Percentiles rank a stretch among this genome's conserved stretches.
Evolutionary conservation across 1,140 invertebrate genomes (phyloP).

Genomic region (Drosophila funebris): DNA sequence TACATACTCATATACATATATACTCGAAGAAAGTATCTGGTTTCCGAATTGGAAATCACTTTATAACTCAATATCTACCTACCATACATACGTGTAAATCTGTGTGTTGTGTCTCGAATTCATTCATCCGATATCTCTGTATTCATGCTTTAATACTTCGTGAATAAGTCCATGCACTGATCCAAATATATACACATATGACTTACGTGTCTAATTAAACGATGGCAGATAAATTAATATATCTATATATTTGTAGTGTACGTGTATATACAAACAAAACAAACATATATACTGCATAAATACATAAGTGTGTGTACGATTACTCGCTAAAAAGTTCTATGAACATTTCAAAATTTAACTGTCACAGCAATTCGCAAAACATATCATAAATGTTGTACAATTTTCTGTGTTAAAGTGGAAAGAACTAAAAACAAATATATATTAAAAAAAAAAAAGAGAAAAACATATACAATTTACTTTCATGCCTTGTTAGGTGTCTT

Average conservation of each 20-base stretch:
- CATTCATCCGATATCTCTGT: constrained; percentile 19
- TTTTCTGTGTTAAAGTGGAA: constrained; percentile 65
- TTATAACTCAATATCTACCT: constrained; percentile 2
- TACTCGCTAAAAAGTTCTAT: constrained; percentile 9
- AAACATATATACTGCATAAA: not conserved
- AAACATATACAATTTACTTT: constrained; percentile 11
- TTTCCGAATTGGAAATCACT: not conserved
- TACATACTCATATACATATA: constrained; percentile 4
- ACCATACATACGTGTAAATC: constrained; percentile 15
- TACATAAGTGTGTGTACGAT: constrained; percentile 45
- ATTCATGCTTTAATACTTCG: constrained; percentile 26
- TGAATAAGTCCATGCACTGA: constrained; percentile 34
- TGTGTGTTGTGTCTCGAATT: constrained; percentile 38
- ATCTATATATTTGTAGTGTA: constrained; percentile 20
- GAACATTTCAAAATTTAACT: constrained; percentile 68
- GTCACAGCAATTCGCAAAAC: constrained; percentile 83
- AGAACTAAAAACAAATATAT: constrained; percentile 14
- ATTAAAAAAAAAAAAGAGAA: not conserved
- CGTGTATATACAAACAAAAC: not conserved
- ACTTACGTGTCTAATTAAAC: constrained; percentile 4
- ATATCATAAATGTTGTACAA: constrained; percentile 84
- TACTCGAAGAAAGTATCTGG: not conserved
- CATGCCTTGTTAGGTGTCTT: constrained; percentile 22
- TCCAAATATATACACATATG: constrained; percentile 9
- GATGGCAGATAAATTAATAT: constrained; percentile 5